A percentile compares a stretch with the other conserved stretches of the same genome.
These are phyloP conservation scores for Sebastes taczanowskii DNA, from an alignment of 2,797 vertebrate genomes.

Conservation along the genomic window DNA sequence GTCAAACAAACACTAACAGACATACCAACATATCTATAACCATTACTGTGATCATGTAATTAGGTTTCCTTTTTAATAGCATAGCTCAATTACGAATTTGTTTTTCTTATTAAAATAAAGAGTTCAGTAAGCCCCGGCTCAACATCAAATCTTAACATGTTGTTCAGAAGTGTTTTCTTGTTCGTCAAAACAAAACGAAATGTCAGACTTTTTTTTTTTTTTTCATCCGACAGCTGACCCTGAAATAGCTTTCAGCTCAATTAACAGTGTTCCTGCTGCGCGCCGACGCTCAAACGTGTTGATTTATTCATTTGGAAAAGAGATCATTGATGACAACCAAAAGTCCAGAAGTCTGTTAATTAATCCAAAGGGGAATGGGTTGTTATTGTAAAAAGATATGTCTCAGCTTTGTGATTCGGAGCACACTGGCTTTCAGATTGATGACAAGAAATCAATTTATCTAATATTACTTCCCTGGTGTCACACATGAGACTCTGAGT, in stretches of 20 bases:
- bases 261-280: neutral
- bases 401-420: neutral
- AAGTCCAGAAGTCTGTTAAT: neutral
- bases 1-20: neutral
- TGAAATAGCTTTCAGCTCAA: neutral
- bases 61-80: neutral
- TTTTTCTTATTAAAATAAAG: neutral
- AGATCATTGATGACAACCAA: neutral
- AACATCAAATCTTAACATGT: neutral
- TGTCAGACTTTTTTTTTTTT: neutral
- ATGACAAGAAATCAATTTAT: constrained; percentile 8
- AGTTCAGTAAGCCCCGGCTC: neutral
- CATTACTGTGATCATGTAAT: neutral
- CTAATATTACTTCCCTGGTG: constrained; percentile 2
- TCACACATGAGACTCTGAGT: neutral
- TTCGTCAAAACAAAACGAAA: neutral
- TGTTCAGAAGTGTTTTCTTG: neutral
- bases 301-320: neutral
- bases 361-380: neutral
- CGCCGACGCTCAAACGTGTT: neutral
- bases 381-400: neutral
- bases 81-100: neutral
- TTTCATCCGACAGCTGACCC: neutral
- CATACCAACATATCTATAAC: neutral
- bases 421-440: neutral